Percentiles rank a stretch among this genome's conserved stretches.
These are phyloP conservation scores for Garrulus glandarius DNA, from an alignment of 2,797 vertebrate species.

Conservation along the genomic window DNA sequence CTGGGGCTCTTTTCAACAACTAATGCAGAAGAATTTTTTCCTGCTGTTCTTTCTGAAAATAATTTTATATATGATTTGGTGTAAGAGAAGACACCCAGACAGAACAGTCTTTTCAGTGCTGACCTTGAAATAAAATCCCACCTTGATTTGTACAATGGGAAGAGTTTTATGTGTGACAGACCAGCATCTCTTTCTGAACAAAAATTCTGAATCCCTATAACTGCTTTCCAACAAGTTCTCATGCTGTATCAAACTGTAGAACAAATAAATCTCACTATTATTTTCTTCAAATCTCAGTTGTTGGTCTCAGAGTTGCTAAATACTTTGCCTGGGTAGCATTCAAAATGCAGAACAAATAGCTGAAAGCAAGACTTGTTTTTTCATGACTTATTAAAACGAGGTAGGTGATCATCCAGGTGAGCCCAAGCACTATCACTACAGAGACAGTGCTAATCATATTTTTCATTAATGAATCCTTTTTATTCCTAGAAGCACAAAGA, in stretches of 20 bases:
- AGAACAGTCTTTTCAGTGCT: not conserved
- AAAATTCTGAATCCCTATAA: not conserved
- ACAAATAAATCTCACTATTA: not conserved
- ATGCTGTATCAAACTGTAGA: not conserved
- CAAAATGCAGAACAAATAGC: constrained; percentile 74
- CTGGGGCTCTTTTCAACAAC: not conserved
- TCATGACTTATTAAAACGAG: constrained; percentile 63
- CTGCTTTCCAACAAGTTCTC: not conserved
- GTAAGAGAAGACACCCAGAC: not conserved
- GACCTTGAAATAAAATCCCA: not conserved
- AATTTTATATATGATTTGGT: not conserved
- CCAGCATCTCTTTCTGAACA: not conserved
- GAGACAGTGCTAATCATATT: constrained; percentile 69
- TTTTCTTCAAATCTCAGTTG: not conserved
- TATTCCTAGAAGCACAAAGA: constrained; percentile 43
- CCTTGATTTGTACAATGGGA: not conserved
- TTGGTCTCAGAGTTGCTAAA: not conserved
- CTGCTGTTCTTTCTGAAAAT: not conserved
- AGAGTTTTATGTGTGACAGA: not conserved
- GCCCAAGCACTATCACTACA: constrained; percentile 61
- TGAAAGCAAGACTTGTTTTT: constrained; percentile 37
- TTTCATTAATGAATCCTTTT: constrained; percentile 33
- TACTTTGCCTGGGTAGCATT: constrained; percentile 76
- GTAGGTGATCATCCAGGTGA: constrained; percentile 77
- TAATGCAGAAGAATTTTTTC: not conserved